Conservation (phyloP, 2,797 vertebrate genomes). For the Halcyon badia region DNA sequence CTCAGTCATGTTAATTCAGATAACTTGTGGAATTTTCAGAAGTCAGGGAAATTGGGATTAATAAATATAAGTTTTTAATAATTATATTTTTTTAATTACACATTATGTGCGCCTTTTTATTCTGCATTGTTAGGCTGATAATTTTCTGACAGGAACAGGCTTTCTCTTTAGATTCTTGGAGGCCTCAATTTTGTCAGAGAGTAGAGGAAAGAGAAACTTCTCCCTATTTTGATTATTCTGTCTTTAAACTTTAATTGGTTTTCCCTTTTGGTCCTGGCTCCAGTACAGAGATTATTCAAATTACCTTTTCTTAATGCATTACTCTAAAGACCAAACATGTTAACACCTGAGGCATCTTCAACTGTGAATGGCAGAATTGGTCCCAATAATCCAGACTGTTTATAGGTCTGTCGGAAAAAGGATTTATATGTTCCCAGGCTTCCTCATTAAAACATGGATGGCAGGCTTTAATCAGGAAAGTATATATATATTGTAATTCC, state of each 20-base stretch:
- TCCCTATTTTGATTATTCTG: background rate
- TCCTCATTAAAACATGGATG: slow-evolving; percentile 1
- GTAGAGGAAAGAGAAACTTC: background rate
- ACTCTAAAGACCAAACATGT: background rate
- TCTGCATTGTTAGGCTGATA: background rate
- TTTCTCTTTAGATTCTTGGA: background rate
- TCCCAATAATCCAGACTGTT: background rate
- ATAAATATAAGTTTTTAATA: background rate
- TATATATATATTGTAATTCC: slow-evolving; percentile 19
- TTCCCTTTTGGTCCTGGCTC: background rate
- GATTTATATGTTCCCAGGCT: background rate
- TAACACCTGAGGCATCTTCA: background rate
- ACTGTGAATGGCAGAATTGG: background rate
- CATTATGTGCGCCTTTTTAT: background rate
- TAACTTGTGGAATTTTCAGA: background rate
- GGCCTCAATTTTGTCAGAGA: background rate
- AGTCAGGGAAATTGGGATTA: background rate
- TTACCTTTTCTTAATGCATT: background rate
- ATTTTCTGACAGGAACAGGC: background rate
- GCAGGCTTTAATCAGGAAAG: background rate
- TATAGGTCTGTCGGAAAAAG: background rate
- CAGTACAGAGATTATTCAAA: background rate
- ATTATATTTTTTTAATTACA: background rate
- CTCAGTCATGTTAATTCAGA: background rate
- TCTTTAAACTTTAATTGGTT: background rate